Evolutionary conservation across 2,113 vertebrate genomes (phyloP), one percentile per base, ranked within the genome.

Genomic region (Sialia sialis): DNA sequence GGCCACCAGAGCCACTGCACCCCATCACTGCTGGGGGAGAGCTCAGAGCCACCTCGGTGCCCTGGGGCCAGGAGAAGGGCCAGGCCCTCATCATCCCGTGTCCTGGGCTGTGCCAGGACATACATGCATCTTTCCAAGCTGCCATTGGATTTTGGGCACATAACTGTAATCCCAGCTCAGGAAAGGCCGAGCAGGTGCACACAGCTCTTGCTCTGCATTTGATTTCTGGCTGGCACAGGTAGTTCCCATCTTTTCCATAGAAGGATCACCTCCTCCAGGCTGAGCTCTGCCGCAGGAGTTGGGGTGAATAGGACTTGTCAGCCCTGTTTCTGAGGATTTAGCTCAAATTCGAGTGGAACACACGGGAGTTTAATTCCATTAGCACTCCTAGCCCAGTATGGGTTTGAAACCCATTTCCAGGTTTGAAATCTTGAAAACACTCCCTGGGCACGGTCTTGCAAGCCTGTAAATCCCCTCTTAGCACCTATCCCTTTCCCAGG

Each of bases 11-110:
- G 36, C 51, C 13, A 5, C 43, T 51, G 62, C 52, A 26, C 11
- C 52, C 11, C 4, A 3, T 58, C 10, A 4, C 38, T 8, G 20
- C 84, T 16, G 2, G 2, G 63, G 56, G n/a, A 66, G 23, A 8
- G 36, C 85, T 21, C 26, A 1, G 56, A 75, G 81, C 51, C 74
- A 43, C 59, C 78, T n/a, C 0, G 1, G 41, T 15, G 4, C 51
- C 55, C 55, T 16, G 38, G 38, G 60, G 39, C 44, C 1, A 0
- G 51, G 43, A 73, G 59, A 19, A 60, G 32, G 39, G 44, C 26
- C 51, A 29, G 32, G 17, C 41, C n/a, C 29, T 80, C 13, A 0
- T 8, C 41, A 15, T 38, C 46, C 9, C 78, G 4, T 1, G 0
- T 26, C 52, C 58, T 0, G 51, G 59, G 43, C 67, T 25, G 22